phyloP scores from a whole-genome alignment of 2,797 vertebrate species.

The Pampus argenteus region DNA sequence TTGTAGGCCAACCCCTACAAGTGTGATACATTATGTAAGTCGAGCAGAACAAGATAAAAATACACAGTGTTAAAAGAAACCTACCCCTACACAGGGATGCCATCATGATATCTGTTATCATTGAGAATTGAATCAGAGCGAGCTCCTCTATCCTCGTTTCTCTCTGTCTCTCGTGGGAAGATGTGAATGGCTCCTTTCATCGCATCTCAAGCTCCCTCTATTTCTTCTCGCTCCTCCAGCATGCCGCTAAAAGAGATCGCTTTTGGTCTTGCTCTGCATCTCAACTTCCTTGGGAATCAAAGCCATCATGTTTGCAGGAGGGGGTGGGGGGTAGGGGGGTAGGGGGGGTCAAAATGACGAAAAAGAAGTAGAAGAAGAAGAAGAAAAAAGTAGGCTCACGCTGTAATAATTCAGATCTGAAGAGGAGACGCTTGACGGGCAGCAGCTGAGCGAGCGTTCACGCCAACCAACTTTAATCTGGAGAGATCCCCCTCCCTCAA shows the following conservation, averaged over 20 bases:
- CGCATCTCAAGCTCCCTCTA: slow-evolving; percentile 47
- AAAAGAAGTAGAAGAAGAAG: neutral
- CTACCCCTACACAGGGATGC: slow-evolving; percentile 74
- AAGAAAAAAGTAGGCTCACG: no score
- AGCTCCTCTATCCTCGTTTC: slow-evolving; percentile 42
- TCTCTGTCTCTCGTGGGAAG: slow-evolving; percentile 32
- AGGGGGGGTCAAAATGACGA: slow-evolving; percentile 16
- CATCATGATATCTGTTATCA: slow-evolving; percentile 70
- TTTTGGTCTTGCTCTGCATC: slow-evolving; percentile 64
- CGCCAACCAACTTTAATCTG: slow-evolving; percentile 45
- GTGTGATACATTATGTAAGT: slow-evolving; percentile 3
- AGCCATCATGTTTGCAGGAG: slow-evolving; percentile 52
- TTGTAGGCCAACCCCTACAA: neutral
- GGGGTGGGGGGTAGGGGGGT: no score
- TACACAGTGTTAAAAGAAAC: slow-evolving; percentile 47
- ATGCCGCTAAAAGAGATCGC: slow-evolving; percentile 57
- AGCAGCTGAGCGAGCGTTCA: slow-evolving; percentile 17
- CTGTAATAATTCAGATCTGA: no score
- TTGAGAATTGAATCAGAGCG: slow-evolving; percentile 46
- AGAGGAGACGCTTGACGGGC: slow-evolving; percentile 52
- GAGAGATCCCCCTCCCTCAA: slow-evolving; percentile 7
- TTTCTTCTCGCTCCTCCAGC: slow-evolving; percentile 44
- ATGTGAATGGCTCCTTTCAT: slow-evolving; percentile 70
- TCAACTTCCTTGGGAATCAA: slow-evolving; percentile 64
- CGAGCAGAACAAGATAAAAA: slow-evolving; percentile 19